Evolutionary conservation across 1,140 invertebrate species (phyloP), one percentile per base, ranked within the genome.

Genomic region (Penaeus japonicus): DNA sequence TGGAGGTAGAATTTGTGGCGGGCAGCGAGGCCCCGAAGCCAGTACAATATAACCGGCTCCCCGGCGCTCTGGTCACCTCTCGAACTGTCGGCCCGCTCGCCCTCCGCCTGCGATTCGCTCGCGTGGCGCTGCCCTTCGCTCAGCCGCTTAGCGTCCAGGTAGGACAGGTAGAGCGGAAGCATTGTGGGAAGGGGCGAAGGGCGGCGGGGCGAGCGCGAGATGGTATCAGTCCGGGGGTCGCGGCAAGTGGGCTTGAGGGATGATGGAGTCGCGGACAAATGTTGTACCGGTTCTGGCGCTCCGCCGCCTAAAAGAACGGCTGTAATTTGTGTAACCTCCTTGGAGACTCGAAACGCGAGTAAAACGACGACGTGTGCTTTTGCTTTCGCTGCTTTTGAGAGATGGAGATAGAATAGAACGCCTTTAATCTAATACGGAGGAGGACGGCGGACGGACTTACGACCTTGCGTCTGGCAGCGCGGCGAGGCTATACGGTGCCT

Each of bases 41-140:
- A 78, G 87, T 88, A 88, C 87, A 88, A 87, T 78, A 83, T 88
- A 88, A 88, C 87, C 87, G 80, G 87, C 87, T 88, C 87, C 87
- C 87, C 83, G 81, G 81, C 87, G 87, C 83, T 88, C 87, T 78
- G 87, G 80, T 88, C 87, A 83, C 85, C 85, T 87, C 85, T 87
- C 85, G 81, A 87, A 87, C 85, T 87, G 85, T 87, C 77, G 77
- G 85, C 77, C 85, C 77, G 87, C 62, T 77, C 81, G 59, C 62
- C 55, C 77, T 59, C 70, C 80, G 1, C 22, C 39, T 22, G 22
- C 73, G 5, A 22, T 83, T 59, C 80, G 47, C 87, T 88, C 87
- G 39, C 27, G 17, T 53, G 53, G 15, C 62, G 27, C 24, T 75
- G 47, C 62, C 30, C 30, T 59, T 88, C 80, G 87, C 27, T 88